These are phyloP conservation scores for Artemisiospiza belli DNA, from an alignment of 2,113 vertebrate genomes.

Conservation along the genomic window DNA sequence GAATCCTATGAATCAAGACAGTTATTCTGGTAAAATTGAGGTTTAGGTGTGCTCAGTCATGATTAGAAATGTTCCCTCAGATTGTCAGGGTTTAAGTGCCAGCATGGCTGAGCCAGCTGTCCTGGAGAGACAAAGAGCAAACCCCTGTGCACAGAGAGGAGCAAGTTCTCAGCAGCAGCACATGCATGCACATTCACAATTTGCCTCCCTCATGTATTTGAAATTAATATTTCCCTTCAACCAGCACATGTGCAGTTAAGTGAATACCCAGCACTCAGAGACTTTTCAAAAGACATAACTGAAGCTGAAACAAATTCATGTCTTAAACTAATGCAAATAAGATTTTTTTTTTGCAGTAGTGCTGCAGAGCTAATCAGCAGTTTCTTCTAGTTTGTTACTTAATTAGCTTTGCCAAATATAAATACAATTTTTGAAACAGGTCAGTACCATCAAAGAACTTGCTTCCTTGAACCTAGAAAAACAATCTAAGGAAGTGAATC, in stretches of 20 bases:
- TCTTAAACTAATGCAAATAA: constrained; percentile 14
- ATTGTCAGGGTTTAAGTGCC: background rate
- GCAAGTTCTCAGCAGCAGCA: background rate
- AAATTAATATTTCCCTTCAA: background rate
- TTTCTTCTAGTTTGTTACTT: constrained; percentile 46
- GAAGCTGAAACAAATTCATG: background rate
- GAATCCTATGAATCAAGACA: background rate
- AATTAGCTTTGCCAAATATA: constrained; percentile 42
- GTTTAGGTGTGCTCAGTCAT: background rate
- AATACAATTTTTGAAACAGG: constrained; percentile 38
- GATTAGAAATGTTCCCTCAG: background rate
- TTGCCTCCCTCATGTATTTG: background rate
- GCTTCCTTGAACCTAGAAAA: background rate
- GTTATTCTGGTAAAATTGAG: background rate
- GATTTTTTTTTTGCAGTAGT: background rate
- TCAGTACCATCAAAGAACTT: constrained; percentile 13
- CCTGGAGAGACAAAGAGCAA: background rate
- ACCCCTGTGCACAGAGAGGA: background rate
- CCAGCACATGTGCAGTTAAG: background rate
- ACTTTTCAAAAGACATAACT: background rate
- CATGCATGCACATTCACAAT: background rate
- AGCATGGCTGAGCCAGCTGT: background rate
- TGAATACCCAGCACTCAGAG: background rate
- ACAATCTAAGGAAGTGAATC: background rate
- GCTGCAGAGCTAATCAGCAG: background rate